Base-by-base conservation (phyloP, 2,888 invertebrate genomes). In the Noctua janthina region DNA sequence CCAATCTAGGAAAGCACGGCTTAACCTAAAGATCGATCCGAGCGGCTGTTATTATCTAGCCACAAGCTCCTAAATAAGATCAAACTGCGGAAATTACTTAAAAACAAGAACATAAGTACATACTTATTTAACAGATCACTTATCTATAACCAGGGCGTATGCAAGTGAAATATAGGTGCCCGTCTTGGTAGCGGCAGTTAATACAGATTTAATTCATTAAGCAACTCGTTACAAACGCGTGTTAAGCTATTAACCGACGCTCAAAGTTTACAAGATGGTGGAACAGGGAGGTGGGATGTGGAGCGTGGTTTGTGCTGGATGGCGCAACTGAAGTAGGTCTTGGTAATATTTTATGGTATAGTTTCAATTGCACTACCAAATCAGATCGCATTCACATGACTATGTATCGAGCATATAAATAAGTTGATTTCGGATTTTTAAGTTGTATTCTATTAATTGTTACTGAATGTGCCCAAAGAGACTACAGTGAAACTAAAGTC, bases 151-250 rank as follows among this genome's bases (percentile, higher is more conserved):
- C 64, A 69, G 70, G 84, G 88, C 82, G 83, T 81, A 83, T 87
- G 86, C 85, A 81, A 79, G 79, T 87, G 79, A 86, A 83, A 83
- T 85, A 76, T 86, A 66, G 39, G 4, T 35, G 79, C 86, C 85
- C 78, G 80, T 79, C 80, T 74, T 64, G 67, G 82, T 68, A 77
- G 84, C 82, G 79, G 87, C 91, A 90, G 92, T 93, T 93, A 94
- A 94, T 94, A 94, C 90, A 90, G 91, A 91, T 93, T 93, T 94
- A 95, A 95, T 96, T 95, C 93, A 95, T 95, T 95, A 95, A 91
- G 92, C 93, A 93, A 93, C 94, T 94, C 93, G 94, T 94, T 94
- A 93, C 91, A 92, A 91, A 90, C 93, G 93, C 94, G 93, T 93
- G 92, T 94, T 95, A 94, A 93, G 93, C 92, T 93, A 92, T 94